phyloP scores from a whole-genome alignment of 2,888 invertebrate species.

The Pammene aurita region DNA sequence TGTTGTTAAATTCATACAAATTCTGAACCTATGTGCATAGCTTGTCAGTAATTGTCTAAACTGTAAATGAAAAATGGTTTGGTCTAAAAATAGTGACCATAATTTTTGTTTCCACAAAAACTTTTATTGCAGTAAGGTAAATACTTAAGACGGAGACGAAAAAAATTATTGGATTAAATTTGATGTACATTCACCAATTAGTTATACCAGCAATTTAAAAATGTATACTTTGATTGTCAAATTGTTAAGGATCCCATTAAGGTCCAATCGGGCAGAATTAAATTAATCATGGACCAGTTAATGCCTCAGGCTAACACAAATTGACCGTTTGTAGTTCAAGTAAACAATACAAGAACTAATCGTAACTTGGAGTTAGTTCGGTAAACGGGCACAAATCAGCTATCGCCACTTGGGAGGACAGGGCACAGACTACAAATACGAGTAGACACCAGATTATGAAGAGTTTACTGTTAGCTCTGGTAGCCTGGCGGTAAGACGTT shows the following conservation, averaged over 20 bases:
- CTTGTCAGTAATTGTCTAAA: not conserved
- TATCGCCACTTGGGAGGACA: slow-evolving; percentile 48
- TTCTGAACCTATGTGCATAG: not conserved
- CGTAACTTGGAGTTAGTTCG: slow-evolving; percentile 63
- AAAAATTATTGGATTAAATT: no score
- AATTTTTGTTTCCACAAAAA: no score
- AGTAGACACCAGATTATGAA: no score
- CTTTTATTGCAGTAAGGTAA: no score
- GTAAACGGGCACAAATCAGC: slow-evolving; percentile 46
- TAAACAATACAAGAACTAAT: slow-evolving; percentile 62
- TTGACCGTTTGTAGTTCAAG: slow-evolving; percentile 40
- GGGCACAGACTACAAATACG: not conserved
- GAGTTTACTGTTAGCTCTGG: no score
- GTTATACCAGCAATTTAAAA: not conserved
- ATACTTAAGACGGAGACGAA: no score
- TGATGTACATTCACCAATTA: no score
- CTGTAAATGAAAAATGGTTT: no score
- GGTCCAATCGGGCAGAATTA: slow-evolving; percentile 2
- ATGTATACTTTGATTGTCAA: not conserved
- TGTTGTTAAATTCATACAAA: not conserved
- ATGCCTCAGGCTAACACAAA: slow-evolving; percentile 38
- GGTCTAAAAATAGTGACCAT: no score
- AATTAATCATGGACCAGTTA: slow-evolving; percentile 31
- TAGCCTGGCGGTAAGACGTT: no score
- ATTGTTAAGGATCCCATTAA: not conserved